Conservation (phyloP, 1,140 invertebrate species). For the Drosophila baimaii region DNA sequence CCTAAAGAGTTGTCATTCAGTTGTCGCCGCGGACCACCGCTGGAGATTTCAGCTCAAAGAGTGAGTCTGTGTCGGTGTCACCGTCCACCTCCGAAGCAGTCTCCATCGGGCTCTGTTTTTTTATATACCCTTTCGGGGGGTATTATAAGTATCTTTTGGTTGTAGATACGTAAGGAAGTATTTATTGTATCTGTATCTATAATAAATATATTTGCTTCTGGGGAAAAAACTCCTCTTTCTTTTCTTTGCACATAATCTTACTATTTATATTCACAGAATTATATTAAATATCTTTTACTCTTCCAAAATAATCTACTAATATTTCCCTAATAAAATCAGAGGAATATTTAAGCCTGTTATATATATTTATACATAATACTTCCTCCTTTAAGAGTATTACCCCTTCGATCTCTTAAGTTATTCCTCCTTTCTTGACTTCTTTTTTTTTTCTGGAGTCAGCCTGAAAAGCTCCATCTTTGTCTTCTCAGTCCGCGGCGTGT, state of each 20-base stretch:
- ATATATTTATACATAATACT: background rate
- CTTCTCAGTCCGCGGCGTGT: constrained; percentile 56
- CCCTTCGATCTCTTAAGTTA: background rate
- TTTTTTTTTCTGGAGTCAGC: constrained; percentile 1
- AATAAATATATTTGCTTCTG: background rate
- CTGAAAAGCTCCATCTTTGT: constrained; percentile 35
- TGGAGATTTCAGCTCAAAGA: constrained; percentile 40
- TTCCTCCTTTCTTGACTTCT: background rate
- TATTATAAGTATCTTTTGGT: no score
- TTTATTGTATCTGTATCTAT: background rate
- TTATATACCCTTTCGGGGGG: background rate
- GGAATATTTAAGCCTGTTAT: background rate
- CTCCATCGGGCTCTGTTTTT: constrained; percentile 13
- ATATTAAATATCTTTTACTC: background rate
- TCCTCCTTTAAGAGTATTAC: background rate
- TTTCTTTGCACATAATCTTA: background rate
- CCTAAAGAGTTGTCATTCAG: constrained; percentile 79
- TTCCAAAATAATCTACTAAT: background rate
- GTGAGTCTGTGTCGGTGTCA: constrained; percentile 15
- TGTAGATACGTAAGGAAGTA: background rate
- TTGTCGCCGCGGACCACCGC: constrained; percentile 72
- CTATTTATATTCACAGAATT: background rate
- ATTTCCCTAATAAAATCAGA: background rate
- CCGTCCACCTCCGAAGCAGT: constrained; percentile 1
- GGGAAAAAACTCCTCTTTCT: background rate